Evolutionary conservation across 2,797 vertebrate species (phyloP).

Genomic region (Hyperoplus immaculatus): DNA sequence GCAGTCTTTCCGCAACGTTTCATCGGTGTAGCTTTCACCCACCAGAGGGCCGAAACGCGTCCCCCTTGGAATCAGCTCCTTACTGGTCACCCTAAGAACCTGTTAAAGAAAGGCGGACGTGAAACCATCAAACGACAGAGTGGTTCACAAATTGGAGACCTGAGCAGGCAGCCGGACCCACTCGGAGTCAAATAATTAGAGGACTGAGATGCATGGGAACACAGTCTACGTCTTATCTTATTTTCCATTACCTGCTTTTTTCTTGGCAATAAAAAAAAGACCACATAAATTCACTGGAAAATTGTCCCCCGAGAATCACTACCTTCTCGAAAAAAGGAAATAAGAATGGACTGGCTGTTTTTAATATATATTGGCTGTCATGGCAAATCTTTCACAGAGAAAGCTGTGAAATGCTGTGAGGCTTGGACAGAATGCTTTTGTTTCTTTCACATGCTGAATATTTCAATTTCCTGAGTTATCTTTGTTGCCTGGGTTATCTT

Average conservation of each 20-base stretch:
- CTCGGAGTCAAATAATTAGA: constrained; percentile 40
- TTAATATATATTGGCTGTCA: neutral
- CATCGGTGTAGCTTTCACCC: constrained; percentile 91
- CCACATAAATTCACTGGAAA: constrained; percentile 20
- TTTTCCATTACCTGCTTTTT: constrained; percentile 7
- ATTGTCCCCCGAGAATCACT: constrained; percentile 1
- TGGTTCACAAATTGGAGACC: constrained; percentile 33
- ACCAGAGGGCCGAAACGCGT: constrained; percentile 94
- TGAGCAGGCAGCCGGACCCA: constrained; percentile 18
- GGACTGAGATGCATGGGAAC: constrained; percentile 35
- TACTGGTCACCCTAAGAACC: constrained; percentile 92
- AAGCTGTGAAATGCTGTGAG: neutral
- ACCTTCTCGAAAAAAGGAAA: constrained; percentile 20
- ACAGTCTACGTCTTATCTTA: constrained; percentile 20
- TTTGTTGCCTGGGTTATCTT: constrained; percentile 59
- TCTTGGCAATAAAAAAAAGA: constrained; percentile 29
- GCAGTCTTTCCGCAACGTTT: constrained; percentile 89
- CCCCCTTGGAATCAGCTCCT: constrained; percentile 93
- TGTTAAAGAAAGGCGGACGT: constrained; percentile 61
- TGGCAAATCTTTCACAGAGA: neutral
- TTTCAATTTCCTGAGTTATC: constrained; percentile 68
- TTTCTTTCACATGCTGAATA: constrained; percentile 69
- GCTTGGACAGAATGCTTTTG: constrained; percentile 34
- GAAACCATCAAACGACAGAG: constrained; percentile 46
- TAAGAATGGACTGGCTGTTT: neutral